Evolutionary conservation across 2,888 invertebrate species (phyloP), one percentile per base, ranked within the genome.

Genomic region (Diarsia dahlii): DNA sequence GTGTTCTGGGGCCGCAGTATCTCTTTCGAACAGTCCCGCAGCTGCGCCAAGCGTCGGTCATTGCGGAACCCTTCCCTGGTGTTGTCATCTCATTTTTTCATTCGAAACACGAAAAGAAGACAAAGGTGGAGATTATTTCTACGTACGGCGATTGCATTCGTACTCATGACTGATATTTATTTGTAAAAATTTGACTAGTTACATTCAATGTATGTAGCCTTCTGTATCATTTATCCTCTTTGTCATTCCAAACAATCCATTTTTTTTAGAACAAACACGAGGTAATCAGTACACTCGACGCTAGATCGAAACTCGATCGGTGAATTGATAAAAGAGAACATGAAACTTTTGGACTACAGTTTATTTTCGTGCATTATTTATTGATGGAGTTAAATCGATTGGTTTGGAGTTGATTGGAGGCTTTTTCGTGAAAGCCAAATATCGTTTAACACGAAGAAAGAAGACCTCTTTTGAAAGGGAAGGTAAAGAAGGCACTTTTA

Each of bases 241-340:
- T 50, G 34, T 23, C 58, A 62, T 50, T 54, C 28, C 8, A 20
- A 64, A 71, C 28, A 80, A 84, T 54, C 48, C 71, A 81, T 46
- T 84, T 80, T 81, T 81, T 74, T 12, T 74, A 69, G 23, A 80
- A 80, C 71, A 83, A 77, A 83, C 20, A 80, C 34, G 54, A 48
- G 45, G 68, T 71, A 77, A 83, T 84, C 77, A 77, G 71, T 62
- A 28, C 65, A 65, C 34, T 15, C 66, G 39, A 63, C 5, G 63
- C 34, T 74, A 64, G 66, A 70, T 78, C 56, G 69, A 67, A 81
- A 63, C 23, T 66, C 65, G 68, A 52, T 65, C 46, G 65, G 58
- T 71, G 52, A 71, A 67, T 71, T 63, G 20, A 52, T 69, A 78
- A 65, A 74, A 66, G 62, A 39, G 77, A 66, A 62, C 28, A 80